These are phyloP conservation scores for Camponotus floridanus DNA, from an alignment of 1,140 invertebrate species.

Conservation along the genomic window DNA sequence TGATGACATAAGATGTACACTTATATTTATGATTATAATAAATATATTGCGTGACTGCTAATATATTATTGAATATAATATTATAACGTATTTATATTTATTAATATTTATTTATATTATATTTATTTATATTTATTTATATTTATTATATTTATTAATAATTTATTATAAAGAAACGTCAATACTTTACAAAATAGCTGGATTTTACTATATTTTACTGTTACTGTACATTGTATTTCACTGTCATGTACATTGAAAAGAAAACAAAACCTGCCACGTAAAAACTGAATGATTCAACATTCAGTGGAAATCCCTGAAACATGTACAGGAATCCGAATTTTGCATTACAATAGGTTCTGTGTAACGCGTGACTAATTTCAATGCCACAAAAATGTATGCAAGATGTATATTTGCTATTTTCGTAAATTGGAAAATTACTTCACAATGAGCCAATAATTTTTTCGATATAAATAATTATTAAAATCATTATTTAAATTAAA, in stretches of 20 bases:
- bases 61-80: background rate
- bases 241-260: too few relatives aligned
- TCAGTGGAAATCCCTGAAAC: background rate
- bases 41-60: background rate
- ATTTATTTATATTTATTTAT: too few relatives aligned
- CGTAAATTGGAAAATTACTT: background rate
- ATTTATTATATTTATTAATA: too few relatives aligned
- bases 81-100: too few relatives aligned
- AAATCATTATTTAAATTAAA: too few relatives aligned
- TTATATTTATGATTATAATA: background rate
- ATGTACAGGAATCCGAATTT: background rate
- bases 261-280: background rate
- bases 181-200: background rate
- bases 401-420: background rate
- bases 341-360: background rate
- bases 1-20: slow-evolving; percentile 4
- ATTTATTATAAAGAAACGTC: background rate
- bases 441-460: background rate
- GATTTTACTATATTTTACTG: background rate
- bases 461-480: too few relatives aligned
- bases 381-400: background rate
- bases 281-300: background rate
- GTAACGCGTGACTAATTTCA: background rate
- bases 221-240: background rate
- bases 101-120: too few relatives aligned